Base-by-base conservation (phyloP, 2,888 invertebrate species). In the Hylaea fasciaria region DNA sequence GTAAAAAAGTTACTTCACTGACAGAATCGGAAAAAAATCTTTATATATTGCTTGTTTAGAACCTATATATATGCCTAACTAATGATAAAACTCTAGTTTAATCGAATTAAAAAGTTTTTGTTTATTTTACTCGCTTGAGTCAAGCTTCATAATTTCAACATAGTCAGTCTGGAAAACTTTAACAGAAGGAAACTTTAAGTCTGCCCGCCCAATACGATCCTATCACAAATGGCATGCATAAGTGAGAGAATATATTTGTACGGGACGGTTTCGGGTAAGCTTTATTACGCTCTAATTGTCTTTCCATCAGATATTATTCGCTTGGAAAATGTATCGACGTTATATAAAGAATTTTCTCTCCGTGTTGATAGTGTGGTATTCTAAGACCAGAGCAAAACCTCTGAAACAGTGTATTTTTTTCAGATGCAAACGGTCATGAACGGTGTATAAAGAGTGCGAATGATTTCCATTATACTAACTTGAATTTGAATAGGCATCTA, bases 111-210 rank as follows among this genome's bases (percentile, higher is more conserved):
- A 41, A 17, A 50, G 51, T 43, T 47, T 55, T 57, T 64, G 63
- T 65, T 64, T 65, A 64, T 62, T 65, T 64, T 65, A 62, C 22
- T 2, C 22, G 22, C 22, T 3, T 64, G 46, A 65, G 64, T 56
- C 64, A 65, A 57, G 61, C 62, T 51, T 43, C 32, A 50, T 55
- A 61, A 51, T 52, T 56, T 61, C 47, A 43, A 37, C 22, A 55
- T 41, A 28, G 60, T 37, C 29, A 41, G 16, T 40, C 32, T 48
- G 13, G 37, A 46, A 55, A 55, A 56, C 47, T 60, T 49, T 49
- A n/a, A 29, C 51, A 44, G 47, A 52, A 55, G 47, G 29, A 47
- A 61, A 55, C 46, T 60, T 60, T 43, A 29, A 39, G 43, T 43
- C 51, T 13, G 43, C 51, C 57, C 47, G 32, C 22, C 44, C 47